Evolutionary conservation across 92 coral and sea anemone species (phyloP).

Genomic region (Siderastrea radians): DNA sequence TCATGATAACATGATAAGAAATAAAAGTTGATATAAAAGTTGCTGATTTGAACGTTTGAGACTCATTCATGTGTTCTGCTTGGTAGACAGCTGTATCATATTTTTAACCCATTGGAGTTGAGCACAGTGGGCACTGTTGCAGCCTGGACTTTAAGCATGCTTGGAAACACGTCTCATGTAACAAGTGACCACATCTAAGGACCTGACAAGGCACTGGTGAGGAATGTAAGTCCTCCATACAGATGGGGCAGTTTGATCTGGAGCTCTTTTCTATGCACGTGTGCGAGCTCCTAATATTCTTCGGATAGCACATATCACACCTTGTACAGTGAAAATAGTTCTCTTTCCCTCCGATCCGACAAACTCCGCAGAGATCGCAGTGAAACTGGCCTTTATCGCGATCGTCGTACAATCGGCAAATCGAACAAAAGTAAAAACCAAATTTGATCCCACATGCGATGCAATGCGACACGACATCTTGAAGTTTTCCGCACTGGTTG

Average conservation of each 20-base stretch:
- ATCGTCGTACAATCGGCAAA: conserved; percentile 94
- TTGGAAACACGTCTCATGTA: conserved; percentile 88
- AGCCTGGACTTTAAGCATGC: conserved; percentile 69
- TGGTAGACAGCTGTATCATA: background rate
- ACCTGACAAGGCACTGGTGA: conserved; percentile 92
- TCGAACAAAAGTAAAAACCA: conserved; percentile 90
- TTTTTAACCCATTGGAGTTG: conserved; percentile 58
- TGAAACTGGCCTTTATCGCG: conserved; percentile 95
- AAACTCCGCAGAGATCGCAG: conserved; percentile 91
- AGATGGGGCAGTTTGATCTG: conserved; percentile 92
- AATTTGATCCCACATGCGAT: conserved; percentile 79
- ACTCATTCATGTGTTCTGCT: background rate
- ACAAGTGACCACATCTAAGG: conserved; percentile 90
- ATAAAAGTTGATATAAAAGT: too few relatives aligned
- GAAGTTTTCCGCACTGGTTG: conserved; percentile 82
- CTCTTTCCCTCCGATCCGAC: conserved; percentile 94
- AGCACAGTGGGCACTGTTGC: conserved; percentile 78
- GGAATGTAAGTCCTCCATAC: conserved; percentile 89
- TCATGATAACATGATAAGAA: too few relatives aligned
- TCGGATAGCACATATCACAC: conserved; percentile 90
- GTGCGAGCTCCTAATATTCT: conserved; percentile 71
- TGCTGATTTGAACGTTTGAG: background rate
- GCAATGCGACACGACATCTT: conserved; percentile 79
- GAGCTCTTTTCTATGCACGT: conserved; percentile 91
- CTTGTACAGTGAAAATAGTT: conserved; percentile 85